Percentiles rank a stretch among this genome's conserved stretches.
Conservation (phyloP, 1,140 invertebrate species). For the Brachionus plicatilis region DNA sequence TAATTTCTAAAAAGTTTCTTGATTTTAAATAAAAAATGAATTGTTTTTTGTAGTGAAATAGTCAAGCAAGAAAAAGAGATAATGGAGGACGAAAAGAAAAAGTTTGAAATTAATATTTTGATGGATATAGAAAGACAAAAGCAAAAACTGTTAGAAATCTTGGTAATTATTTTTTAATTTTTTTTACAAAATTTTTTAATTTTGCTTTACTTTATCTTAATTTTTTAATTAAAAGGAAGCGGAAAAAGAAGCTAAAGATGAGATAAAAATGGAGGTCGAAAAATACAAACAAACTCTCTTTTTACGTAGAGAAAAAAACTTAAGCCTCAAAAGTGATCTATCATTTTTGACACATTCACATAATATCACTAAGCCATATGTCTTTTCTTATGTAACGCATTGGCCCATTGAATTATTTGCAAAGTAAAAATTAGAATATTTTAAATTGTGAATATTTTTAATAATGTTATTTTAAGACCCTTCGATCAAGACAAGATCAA, state of each 20-base stretch:
- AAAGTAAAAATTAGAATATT: neutral
- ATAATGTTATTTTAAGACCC: neutral
- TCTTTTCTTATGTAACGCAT: conserved; percentile 22
- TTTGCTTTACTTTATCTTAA: neutral
- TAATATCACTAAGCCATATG: neutral
- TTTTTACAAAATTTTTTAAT: too few species aligned
- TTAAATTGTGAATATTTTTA: neutral
- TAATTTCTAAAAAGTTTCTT: neutral
- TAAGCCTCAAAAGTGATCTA: neutral
- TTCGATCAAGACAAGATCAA: conserved; percentile 13
- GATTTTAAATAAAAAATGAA: neutral
- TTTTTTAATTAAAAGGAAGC: neutral
- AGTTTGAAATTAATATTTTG: neutral
- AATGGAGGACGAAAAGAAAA: neutral
- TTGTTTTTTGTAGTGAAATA: neutral
- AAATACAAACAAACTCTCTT: neutral
- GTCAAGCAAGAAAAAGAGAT: neutral
- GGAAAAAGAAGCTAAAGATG: neutral
- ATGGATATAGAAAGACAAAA: conserved; percentile 21
- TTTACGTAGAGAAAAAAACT: neutral
- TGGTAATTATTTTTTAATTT: neutral
- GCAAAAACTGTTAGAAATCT: neutral
- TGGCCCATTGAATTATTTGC: conserved; percentile 26
- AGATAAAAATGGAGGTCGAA: neutral
- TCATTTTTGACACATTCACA: conserved; percentile 10